A percentile compares a stretch with the other conserved stretches of the same genome.
Conservation (phyloP, 2,888 invertebrate species). For the Timema cristinae region DNA sequence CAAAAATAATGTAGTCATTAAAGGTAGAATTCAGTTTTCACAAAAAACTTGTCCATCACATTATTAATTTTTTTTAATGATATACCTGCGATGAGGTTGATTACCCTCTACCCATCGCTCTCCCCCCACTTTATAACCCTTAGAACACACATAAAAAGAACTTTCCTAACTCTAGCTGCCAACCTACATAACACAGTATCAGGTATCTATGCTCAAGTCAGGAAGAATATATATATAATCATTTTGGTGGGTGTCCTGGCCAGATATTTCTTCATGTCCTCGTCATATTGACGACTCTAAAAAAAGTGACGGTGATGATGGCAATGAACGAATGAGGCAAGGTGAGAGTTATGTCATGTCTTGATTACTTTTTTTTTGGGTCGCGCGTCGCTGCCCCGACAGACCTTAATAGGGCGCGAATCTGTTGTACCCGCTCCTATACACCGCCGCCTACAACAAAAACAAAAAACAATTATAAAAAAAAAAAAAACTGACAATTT, state of each 20-base stretch:
- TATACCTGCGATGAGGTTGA: no score
- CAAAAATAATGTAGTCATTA: no score
- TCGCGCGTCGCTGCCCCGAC: background rate
- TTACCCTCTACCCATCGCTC: no score
- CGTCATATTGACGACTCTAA: no score
- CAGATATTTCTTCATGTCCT: no score
- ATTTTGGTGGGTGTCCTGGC: no score
- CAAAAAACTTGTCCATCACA: no score
- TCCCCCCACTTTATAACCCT: no score
- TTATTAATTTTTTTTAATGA: no score
- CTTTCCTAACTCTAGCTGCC: conserved; percentile 21
- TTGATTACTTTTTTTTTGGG: conserved; percentile 23
- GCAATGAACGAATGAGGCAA: conserved; percentile 28
- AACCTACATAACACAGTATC: conserved; percentile 14
- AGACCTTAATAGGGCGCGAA: conserved; percentile 80
- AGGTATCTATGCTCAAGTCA: background rate
- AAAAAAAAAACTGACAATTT: conserved; percentile 18
- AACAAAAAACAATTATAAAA: conserved; percentile 20
- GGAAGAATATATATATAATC: no score
- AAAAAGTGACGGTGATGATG: background rate
- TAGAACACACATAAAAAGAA: background rate
- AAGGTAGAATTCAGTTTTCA: no score
- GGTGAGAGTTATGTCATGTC: conserved; percentile 28
- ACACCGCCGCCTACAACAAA: conserved; percentile 76
- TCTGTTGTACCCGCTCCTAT: conserved; percentile 91